Conservation (phyloP, 2,888 invertebrate genomes). For the Ophion costatus region DNA sequence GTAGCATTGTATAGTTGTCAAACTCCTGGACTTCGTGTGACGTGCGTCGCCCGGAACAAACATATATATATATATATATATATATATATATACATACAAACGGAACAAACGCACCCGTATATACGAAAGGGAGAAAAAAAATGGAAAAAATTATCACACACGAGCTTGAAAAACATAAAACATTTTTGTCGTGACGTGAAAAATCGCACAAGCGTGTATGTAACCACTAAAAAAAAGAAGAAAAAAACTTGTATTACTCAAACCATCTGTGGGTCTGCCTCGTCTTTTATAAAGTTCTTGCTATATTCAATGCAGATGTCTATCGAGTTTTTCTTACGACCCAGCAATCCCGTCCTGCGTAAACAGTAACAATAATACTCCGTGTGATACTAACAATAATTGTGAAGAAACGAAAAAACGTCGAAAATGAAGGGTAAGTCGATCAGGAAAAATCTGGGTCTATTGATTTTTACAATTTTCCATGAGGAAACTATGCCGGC, state of each 20-base stretch:
- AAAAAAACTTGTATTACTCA: slow-evolving; percentile 77
- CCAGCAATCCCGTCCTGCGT: not conserved
- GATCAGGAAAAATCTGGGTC: too few species aligned
- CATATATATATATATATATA: not conserved
- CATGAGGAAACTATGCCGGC: too few species aligned
- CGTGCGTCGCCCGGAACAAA: slow-evolving; percentile 40
- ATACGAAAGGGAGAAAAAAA: slow-evolving; percentile 29
- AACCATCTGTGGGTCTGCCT: slow-evolving; percentile 82
- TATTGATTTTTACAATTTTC: too few species aligned
- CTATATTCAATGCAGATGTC: slow-evolving; percentile 77
- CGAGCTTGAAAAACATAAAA: slow-evolving; percentile 22
- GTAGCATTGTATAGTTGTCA: slow-evolving; percentile 42
- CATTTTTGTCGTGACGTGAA: slow-evolving; percentile 46
- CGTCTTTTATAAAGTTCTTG: slow-evolving; percentile 83
- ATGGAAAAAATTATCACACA: slow-evolving; percentile 31
- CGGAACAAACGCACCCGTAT: slow-evolving; percentile 41
- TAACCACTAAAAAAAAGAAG: slow-evolving; percentile 63
- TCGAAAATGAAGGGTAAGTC: too few species aligned
- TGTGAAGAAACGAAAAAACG: too few species aligned
- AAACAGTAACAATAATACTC: not conserved
- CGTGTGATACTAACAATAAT: too few species aligned
- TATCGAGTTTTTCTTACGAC: slow-evolving; percentile 60
- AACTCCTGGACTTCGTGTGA: slow-evolving; percentile 51
- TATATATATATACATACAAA: slow-evolving; percentile 16
- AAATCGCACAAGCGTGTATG: slow-evolving; percentile 44